A percentile compares a stretch with the other conserved stretches of the same genome.
Conservation (phyloP, 2,888 invertebrate genomes). For the Pseudoips prasinana region DNA sequence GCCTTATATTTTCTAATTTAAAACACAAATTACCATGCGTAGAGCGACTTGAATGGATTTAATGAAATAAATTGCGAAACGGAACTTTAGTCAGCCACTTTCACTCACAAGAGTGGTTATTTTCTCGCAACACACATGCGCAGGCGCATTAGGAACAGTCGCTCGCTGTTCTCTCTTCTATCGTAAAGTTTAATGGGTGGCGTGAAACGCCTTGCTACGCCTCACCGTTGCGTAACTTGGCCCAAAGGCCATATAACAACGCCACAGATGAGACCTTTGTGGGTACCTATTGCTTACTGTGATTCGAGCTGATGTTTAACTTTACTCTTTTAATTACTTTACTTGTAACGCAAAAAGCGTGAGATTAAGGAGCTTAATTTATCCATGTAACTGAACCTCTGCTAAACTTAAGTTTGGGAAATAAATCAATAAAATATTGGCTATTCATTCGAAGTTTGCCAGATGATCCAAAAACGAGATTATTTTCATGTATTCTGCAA, state of each 20-base stretch:
- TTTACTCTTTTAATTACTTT: too few species aligned
- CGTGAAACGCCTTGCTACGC: slow-evolving; percentile 40
- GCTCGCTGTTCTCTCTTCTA: slow-evolving; percentile 42
- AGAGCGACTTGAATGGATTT: slow-evolving; percentile 40
- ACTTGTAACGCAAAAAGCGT: too few species aligned
- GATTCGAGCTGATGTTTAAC: too few species aligned
- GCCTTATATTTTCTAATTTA: slow-evolving; percentile 26
- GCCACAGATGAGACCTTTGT: too few species aligned
- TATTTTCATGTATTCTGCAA: too few species aligned
- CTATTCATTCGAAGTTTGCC: too few species aligned
- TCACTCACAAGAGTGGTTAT: slow-evolving; percentile 70
- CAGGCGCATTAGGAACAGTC: slow-evolving; percentile 40
- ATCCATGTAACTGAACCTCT: too few species aligned
- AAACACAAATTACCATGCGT: slow-evolving; percentile 27
- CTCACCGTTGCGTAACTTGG: slow-evolving; percentile 45
- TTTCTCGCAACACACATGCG: slow-evolving; percentile 58
- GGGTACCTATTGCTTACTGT: too few species aligned
- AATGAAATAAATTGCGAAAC: slow-evolving; percentile 64
- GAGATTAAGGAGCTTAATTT: too few species aligned
- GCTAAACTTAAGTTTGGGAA: too few species aligned
- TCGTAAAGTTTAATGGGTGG: slow-evolving; percentile 59
- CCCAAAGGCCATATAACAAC: slow-evolving; percentile 8
- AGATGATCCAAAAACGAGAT: too few species aligned
- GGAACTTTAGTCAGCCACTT: slow-evolving; percentile 69
- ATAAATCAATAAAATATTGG: too few species aligned